A percentile compares a stretch with the other conserved stretches of the same genome.
Conservation (phyloP, 2,888 invertebrate genomes). For the Drosophila histrio region DNA sequence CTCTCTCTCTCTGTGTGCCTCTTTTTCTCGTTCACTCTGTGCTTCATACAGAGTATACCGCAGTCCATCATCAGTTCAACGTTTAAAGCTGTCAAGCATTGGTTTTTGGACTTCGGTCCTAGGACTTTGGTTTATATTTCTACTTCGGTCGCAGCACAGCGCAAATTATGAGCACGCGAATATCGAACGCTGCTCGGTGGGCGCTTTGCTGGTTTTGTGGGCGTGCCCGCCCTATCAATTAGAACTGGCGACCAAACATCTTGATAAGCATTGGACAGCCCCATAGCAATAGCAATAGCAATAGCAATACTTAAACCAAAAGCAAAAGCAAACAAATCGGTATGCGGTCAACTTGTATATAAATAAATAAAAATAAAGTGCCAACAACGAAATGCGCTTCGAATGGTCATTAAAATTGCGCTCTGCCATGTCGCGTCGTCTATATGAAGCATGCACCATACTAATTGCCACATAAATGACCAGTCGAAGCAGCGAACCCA, state of each 20-base stretch:
- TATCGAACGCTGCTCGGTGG: slow-evolving; percentile 61
- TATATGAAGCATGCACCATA: slow-evolving; percentile 59
- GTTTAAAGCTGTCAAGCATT: slow-evolving; percentile 12
- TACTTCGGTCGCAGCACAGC: slow-evolving; percentile 15
- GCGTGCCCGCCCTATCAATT: slow-evolving; percentile 77
- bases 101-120: slow-evolving; percentile 28
- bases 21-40: background rate
- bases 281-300: slow-evolving; percentile 28
- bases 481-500: slow-evolving; percentile 44
- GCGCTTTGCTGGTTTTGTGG: slow-evolving; percentile 29
- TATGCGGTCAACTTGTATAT: slow-evolving; percentile 39
- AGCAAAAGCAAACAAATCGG: slow-evolving; percentile 34
- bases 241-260: slow-evolving; percentile 74
- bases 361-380: slow-evolving; percentile 78
- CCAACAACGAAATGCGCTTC: slow-evolving; percentile 77
- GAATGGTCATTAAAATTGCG: slow-evolving; percentile 75
- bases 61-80: background rate
- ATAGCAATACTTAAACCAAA: slow-evolving; percentile 17
- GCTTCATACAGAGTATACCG: slow-evolving; percentile 10
- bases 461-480: slow-evolving; percentile 78
- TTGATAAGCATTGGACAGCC: slow-evolving; percentile 59
- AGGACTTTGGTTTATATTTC: slow-evolving; percentile 14
- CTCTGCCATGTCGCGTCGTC: slow-evolving; percentile 21
- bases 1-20: no score
- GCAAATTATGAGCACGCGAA: slow-evolving; percentile 76